Evolutionary conservation across 1,140 invertebrate species (phyloP).

Genomic region (Drosophila biarmipes): DNA sequence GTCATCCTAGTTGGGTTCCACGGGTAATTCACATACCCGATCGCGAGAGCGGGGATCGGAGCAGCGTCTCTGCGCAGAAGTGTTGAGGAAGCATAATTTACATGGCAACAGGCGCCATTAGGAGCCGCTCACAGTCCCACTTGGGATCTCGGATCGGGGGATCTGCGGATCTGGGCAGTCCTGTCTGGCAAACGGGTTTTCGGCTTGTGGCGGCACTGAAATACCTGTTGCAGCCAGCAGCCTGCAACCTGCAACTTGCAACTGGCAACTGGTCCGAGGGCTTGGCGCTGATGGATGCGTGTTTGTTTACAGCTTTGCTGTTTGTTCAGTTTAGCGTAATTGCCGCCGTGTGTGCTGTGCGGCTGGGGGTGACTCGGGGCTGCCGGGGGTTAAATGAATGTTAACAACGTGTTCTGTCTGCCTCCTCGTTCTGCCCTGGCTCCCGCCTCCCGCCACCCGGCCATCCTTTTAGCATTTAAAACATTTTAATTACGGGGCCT

Average conservation of each 20-base stretch:
- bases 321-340: constrained; percentile 82
- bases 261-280: constrained; percentile 30
- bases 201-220: constrained; percentile 21
- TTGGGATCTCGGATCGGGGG: neutral
- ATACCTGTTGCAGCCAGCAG: constrained; percentile 68
- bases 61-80: constrained; percentile 27
- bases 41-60: neutral
- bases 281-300: constrained; percentile 74
- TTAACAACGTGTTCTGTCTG: constrained; percentile 74
- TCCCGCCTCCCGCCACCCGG: neutral
- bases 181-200: constrained; percentile 57
- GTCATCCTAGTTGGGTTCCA: neutral
- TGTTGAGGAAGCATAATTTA: constrained; percentile 83
- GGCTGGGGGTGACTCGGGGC: constrained; percentile 16
- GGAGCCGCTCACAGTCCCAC: constrained; percentile 22
- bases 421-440: constrained; percentile 1
- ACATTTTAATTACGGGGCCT: constrained; percentile 79
- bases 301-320: constrained; percentile 83
- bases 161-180: neutral
- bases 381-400: constrained; percentile 72
- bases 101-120: constrained; percentile 81
- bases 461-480: constrained; percentile 53
- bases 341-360: constrained; percentile 50
- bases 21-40: neutral
- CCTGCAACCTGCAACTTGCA: constrained; percentile 5